Evolutionary conservation across 2,113 vertebrate genomes (phyloP).

Genomic region (Hylia prasina): DNA sequence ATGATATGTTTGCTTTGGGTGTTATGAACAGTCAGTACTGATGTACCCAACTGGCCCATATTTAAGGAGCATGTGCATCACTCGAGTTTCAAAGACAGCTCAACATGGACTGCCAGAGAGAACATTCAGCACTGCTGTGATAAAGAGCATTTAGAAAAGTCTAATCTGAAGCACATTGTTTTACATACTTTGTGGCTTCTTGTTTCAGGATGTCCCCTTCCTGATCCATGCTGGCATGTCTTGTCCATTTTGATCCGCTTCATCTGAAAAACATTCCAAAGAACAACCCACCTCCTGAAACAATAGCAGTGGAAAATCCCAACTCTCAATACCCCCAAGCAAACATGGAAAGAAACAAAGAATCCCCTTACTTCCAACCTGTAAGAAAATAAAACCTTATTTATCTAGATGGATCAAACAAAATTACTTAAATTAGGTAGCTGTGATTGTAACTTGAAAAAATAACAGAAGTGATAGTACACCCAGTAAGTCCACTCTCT

Average conservation of each 20-base stretch:
- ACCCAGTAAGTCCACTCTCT: background rate
- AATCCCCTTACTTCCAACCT: background rate
- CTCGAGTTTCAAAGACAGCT: background rate
- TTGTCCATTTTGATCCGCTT: background rate
- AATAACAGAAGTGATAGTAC: background rate
- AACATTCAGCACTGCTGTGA: background rate
- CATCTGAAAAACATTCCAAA: background rate
- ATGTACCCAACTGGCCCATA: background rate
- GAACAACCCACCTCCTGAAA: background rate
- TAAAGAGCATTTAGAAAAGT: background rate
- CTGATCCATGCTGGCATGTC: background rate
- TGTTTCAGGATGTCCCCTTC: background rate
- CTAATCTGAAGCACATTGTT: conserved; percentile 6
- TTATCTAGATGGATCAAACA: background rate
- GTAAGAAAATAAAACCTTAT: background rate
- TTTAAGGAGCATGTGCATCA: background rate
- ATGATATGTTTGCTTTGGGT: background rate
- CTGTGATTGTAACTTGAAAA: background rate
- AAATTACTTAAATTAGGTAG: background rate
- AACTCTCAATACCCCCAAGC: background rate
- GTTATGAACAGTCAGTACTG: background rate
- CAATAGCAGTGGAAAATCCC: background rate
- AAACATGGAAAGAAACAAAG: background rate
- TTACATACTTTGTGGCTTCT: conserved; percentile 22
- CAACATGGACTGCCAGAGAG: background rate